Base-by-base conservation (phyloP, 2,888 invertebrate genomes). In the Andrena minutula region DNA sequence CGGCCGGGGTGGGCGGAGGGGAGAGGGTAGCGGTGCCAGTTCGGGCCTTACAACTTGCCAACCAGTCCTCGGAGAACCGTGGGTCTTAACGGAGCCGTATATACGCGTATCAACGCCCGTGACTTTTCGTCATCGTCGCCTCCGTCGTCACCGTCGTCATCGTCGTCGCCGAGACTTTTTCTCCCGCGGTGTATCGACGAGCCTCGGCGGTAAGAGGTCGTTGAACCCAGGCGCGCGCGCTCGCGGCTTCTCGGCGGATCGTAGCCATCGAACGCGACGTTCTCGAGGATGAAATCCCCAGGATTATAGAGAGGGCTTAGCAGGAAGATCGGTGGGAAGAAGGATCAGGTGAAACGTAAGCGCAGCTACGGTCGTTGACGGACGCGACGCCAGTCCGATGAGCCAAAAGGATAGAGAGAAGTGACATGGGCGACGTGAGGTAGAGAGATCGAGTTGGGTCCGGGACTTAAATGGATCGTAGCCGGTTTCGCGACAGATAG, bases 1-100 rank as follows among this genome's bases (percentile, higher is more conserved):
- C 71, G 84, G 84, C 76, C 82, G 85, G 84, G 84, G 86, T 86
- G 88, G 85, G 83, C 82, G 86, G 86, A 88, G 83, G 88, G 87
- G 88, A 84, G 78, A 83, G 85, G 86, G 90, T 90, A 89, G 89
- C 90, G 90, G 92, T 90, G 91, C 90, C 91, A 88, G 89, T 88
- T 89, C 86, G 89, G 89, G 90, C 88, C 88, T 88, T 88, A 88
- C 88, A 73, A 81, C 86, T 87, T 75, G 88, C 90, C 89, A 90
- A 89, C 89, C 92, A 93, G 93, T 93, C 90, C 91, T 91, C 90
- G 90, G 89, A 91, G 92, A 92, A 90, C 91, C 91, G 92, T 90
- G 90, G 91, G 86, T 87, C 88, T 86, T 87, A 86, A 79, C 86
- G 83, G 87, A 88, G 86, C 84, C 78, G 84, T 82, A 61, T 64